Conservation (phyloP, 1,140 invertebrate genomes). For the Drosophila elegans region DNA sequence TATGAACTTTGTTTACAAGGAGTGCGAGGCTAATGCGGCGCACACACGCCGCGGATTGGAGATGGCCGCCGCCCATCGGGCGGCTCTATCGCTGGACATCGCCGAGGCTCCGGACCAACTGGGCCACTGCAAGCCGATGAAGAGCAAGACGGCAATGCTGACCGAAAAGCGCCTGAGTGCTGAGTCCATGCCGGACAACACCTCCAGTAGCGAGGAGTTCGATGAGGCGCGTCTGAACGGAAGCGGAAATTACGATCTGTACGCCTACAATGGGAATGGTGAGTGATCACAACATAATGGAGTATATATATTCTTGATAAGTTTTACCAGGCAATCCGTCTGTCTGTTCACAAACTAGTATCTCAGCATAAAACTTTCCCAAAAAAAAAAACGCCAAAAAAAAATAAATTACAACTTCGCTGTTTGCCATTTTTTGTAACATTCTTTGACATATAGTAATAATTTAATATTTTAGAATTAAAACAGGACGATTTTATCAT, state of each 20-base stretch:
- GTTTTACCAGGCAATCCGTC: no score
- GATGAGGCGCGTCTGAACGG: constrained; percentile 70
- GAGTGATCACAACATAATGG: neutral
- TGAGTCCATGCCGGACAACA: constrained; percentile 76
- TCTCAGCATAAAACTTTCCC: no score
- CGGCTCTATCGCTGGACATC: constrained; percentile 69
- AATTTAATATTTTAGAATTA: no score
- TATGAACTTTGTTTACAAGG: constrained; percentile 66
- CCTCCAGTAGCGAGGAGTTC: constrained; percentile 72
- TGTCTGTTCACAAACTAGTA: no score
- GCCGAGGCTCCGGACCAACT: constrained; percentile 63
- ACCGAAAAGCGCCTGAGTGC: constrained; percentile 71
- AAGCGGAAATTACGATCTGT: constrained; percentile 60
- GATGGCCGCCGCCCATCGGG: constrained; percentile 59
- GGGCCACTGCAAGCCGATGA: constrained; percentile 43
- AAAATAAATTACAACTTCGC: no score
- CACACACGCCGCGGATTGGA: constrained; percentile 65
- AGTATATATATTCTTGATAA: no score
- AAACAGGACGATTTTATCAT: no score
- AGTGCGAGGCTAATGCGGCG: constrained; percentile 54
- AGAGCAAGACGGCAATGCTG: constrained; percentile 69
- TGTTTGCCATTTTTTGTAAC: no score
- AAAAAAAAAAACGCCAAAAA: no score
- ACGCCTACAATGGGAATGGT: constrained; percentile 85
- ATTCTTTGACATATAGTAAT: no score